Conservation (phyloP, 2,888 invertebrate genomes). For the Seladonia tumulorum region DNA sequence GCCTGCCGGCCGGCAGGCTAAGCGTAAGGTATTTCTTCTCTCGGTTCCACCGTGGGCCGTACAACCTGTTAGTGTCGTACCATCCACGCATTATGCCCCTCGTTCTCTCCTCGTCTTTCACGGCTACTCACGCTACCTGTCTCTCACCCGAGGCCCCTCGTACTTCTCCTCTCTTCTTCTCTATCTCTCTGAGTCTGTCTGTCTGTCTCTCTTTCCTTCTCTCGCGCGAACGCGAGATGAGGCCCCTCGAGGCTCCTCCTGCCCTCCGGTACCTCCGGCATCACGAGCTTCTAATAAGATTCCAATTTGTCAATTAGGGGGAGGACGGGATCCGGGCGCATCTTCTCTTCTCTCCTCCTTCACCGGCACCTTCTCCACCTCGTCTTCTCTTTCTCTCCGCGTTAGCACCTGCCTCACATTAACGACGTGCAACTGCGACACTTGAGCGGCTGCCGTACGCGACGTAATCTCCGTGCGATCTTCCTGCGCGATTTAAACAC, state of each 20-base stretch:
- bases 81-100: conserved; percentile 80
- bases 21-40: conserved; percentile 71
- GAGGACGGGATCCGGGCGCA: conserved; percentile 80
- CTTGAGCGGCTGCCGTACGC: conserved; percentile 61
- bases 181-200: conserved; percentile 42
- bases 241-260: conserved; percentile 58
- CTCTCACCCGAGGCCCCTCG: conserved; percentile 25
- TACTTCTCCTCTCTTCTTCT: conserved; percentile 44
- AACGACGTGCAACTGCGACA: conserved; percentile 67
- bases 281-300: conserved; percentile 86
- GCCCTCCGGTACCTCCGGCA: conserved; percentile 66
- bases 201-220: conserved; percentile 49
- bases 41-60: conserved; percentile 73
- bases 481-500: conserved; percentile 51
- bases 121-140: conserved; percentile 66
- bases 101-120: conserved; percentile 76
- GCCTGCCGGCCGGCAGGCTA: conserved; percentile 79
- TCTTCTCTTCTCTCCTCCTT: conserved; percentile 62
- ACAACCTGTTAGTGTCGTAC: conserved; percentile 83
- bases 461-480: conserved; percentile 60
- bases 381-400: conserved; percentile 57
- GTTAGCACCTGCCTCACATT: conserved; percentile 68
- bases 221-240: conserved; percentile 40
- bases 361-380: conserved; percentile 54
- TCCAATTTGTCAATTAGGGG: conserved; percentile 90